phyloP scores from a whole-genome alignment of 2,797 vertebrate genomes.

The Brachyrhaphis roseni region DNA sequence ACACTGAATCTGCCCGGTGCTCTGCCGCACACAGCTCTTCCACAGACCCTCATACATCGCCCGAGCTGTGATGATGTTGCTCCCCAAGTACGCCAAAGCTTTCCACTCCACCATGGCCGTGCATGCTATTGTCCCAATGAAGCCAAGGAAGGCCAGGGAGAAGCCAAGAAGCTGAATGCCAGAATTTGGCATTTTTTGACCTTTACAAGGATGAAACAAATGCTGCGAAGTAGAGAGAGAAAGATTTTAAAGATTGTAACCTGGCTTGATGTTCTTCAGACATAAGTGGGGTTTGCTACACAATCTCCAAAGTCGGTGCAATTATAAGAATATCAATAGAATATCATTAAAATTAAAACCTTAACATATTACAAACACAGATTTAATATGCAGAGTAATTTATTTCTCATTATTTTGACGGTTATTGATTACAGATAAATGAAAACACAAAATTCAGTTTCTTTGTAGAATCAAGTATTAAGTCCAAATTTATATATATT shows the following conservation, averaged over 20 bases:
- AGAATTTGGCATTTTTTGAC: conserved; percentile 86
- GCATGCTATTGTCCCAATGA: conserved; percentile 87
- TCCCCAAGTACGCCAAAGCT: conserved; percentile 89
- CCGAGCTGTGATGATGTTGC: conserved; percentile 95
- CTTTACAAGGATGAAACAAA: neutral
- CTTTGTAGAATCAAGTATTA: neutral
- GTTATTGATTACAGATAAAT: neutral
- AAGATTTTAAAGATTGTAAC: neutral
- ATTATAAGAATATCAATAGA: no score
- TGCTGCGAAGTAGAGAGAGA: neutral
- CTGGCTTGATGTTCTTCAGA: neutral
- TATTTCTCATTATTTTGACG: neutral
- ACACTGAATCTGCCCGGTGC: conserved; percentile 95
- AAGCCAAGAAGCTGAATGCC: conserved; percentile 93
- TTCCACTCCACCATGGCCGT: conserved; percentile 94
- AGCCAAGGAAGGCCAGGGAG: conserved; percentile 87
- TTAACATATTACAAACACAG: neutral
- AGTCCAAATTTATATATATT: no score
- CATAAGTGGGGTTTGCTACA: neutral
- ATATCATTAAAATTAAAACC: no score
- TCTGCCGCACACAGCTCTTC: conserved; percentile 90
- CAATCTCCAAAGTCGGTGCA: no score
- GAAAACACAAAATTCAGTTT: neutral
- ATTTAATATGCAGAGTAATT: neutral
- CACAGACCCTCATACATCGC: conserved; percentile 94